Evolutionary conservation across 2,888 invertebrate genomes (phyloP), one percentile per base, ranked within the genome.

Genomic region (Nemoura dubitans): DNA sequence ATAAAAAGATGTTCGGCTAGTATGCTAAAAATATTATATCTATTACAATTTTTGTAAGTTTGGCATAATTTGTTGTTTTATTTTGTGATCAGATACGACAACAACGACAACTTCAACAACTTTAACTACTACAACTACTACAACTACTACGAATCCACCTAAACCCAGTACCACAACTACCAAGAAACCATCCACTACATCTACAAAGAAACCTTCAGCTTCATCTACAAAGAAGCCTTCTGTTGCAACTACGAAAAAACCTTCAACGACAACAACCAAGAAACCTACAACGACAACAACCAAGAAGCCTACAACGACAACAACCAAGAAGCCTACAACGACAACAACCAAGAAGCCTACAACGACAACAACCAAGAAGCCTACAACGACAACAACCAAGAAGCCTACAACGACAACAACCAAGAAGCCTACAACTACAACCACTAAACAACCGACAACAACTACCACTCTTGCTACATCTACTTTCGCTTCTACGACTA

Each of bases 171-270:
- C 36, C 36, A 36, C 36, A 76, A 91, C 90, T 90, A 91, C 91
- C 88, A 91, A 59, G 21, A 59, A 92, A 89, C 91, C 91, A 88
- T 89, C 90, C 43, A 77, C 81, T 26, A 87, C 29, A 86, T 21
- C 85, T 30, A 82, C 85, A 25, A 80, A 80, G 77, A 85, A 30
- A 43, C 59, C 59, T 21, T 86, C 28, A 6, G 76, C 84, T 10
- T 76, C 84, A 76, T 43, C 84, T 27, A 76, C 59, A 27, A 59
- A 27, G 25, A 26, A 59, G 3, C 27, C 27, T 10, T 26, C 84
- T 26, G 42, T 85, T 21, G 30, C 82, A 27, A 25, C 85, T n/a
- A 88, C 88, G 87, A 88, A 88, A 87, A 87, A 85, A 29, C 42
- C 80, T 28, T 77, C 59, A 42, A 87, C 25, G 14, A 85, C 88